A percentile compares a stretch with the other conserved stretches of the same genome.
Conservation (phyloP, 2,797 vertebrate species). For the Melanotaenia maccullochi region DNA sequence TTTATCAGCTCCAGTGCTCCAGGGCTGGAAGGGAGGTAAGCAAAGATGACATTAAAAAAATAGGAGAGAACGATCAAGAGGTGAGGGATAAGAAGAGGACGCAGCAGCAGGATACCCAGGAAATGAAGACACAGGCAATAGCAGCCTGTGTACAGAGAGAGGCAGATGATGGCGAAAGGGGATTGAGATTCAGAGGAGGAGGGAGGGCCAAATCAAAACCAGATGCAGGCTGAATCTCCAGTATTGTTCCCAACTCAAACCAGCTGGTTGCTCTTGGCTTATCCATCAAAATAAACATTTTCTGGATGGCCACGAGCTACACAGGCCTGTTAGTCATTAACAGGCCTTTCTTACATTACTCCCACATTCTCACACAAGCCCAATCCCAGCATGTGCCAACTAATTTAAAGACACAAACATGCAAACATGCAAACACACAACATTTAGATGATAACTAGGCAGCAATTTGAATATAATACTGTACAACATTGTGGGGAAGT, state of each 20-base stretch:
- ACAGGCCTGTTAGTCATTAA: slow-evolving; percentile 80
- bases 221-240: slow-evolving; percentile 83
- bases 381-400: slow-evolving; percentile 18
- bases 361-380: slow-evolving; percentile 54
- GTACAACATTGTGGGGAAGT: neutral
- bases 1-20: slow-evolving; percentile 59
- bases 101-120: slow-evolving; percentile 57
- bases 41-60: slow-evolving; percentile 32
- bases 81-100: slow-evolving; percentile 38
- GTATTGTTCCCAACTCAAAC: slow-evolving; percentile 85
- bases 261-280: slow-evolving; percentile 84
- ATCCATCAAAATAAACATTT: slow-evolving; percentile 87
- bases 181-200: slow-evolving; percentile 52
- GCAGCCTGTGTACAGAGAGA: slow-evolving; percentile 56
- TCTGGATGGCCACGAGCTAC: slow-evolving; percentile 76
- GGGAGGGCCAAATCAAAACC: slow-evolving; percentile 77
- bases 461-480: neutral
- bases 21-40: slow-evolving; percentile 28
- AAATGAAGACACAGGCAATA: slow-evolving; percentile 70
- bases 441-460: neutral
- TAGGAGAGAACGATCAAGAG: slow-evolving; percentile 37
- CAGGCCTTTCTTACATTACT: slow-evolving; percentile 62
- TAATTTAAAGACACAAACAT: slow-evolving; percentile 9
- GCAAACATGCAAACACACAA: slow-evolving; percentile 12
- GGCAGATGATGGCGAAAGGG: slow-evolving; percentile 55